Evolutionary conservation across 1,140 invertebrate species (phyloP).

Genomic region (Hycleus phaleratus): DNA sequence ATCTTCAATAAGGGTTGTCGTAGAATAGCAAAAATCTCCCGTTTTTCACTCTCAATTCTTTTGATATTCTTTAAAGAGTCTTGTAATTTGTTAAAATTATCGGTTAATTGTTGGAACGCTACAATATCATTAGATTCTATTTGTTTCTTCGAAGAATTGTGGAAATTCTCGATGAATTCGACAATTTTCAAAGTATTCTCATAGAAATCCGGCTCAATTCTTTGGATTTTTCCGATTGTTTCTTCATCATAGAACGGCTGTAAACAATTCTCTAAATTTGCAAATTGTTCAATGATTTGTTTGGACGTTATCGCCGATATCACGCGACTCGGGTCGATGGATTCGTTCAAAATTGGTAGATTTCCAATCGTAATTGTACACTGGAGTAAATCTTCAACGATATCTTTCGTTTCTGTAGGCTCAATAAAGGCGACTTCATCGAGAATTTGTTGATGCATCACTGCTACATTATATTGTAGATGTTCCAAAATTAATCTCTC

Average conservation of each 20-base stretch:
- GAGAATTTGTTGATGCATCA: conserved; percentile 32
- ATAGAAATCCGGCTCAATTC: conserved; percentile 24
- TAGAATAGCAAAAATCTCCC: conserved; percentile 23
- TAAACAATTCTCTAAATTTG: background rate
- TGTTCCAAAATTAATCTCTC: conserved; percentile 25
- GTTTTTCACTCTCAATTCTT: conserved; percentile 22
- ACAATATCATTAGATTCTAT: conserved; percentile 13
- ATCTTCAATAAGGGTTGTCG: conserved; percentile 2
- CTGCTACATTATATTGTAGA: conserved; percentile 32
- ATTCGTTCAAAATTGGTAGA: conserved; percentile 24
- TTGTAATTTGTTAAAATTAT: conserved; percentile 23
- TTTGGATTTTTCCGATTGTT: conserved; percentile 27
- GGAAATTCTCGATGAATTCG: conserved; percentile 29
- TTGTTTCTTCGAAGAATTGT: conserved; percentile 16
- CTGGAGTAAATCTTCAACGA: background rate
- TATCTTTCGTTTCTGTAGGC: background rate
- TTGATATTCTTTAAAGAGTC: conserved; percentile 24
- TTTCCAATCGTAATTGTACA: conserved; percentile 20
- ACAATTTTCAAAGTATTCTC: conserved; percentile 31
- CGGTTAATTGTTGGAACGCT: conserved; percentile 23
- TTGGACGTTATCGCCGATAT: conserved; percentile 9
- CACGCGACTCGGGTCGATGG: background rate
- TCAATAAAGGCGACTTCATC: conserved; percentile 27
- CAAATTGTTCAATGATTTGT: conserved; percentile 16
- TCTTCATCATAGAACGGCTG: conserved; percentile 25